Base-by-base conservation (phyloP, 2,113 vertebrate genomes). In the Pseudorhombus dupliciocellatus region DNA sequence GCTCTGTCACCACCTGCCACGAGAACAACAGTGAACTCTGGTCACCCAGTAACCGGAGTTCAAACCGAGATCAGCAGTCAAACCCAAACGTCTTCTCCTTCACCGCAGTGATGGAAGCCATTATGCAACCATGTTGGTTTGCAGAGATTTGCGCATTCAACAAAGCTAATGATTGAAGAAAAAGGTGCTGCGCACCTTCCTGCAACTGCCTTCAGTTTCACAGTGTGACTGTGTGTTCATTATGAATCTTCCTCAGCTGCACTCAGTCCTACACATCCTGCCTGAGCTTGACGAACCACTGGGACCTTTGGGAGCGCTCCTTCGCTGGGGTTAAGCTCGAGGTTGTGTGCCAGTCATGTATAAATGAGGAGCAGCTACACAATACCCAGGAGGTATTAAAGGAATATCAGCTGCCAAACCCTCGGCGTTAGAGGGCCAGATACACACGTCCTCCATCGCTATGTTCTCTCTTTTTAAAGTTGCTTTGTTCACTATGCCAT, bases 1-100 rank as follows among this genome's bases (percentile, higher is more conserved):
- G 84, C 63, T 87, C 84, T 83, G 85, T 91, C 90, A 88, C 81
- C 87, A 91, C 84, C 90, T 90, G 90, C 85, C 90, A 89, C 68
- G 79, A 80, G 70, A 86, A 78, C 54, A 55, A 64, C 79, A 71
- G 15, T 79, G 68, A 68, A 65, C 80, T 65, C 48, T 20, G 54
- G 69, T 71, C 85, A 71, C 62, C 61, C 56, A 61, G 52, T 63
- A 56, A 73, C 61, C 79, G 22, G 67, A 61, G 80, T 76, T 84
- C 78, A 84, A 72, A 30, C 10, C 60, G 54, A 61, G 69, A 72
- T 67, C 59, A 79, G 5, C 48, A 64, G 69, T 28, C 69, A 52
- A 76, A 69, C 28, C 12, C 44, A 67, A 55, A 70, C 37, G 56
- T 66, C 60, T 58, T 20, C 0, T 11, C 20, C 30, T 62, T 24